These are phyloP conservation scores for Taeniopygia guttata DNA, from an alignment of 2,797 vertebrate species.

Conservation along the genomic window DNA sequence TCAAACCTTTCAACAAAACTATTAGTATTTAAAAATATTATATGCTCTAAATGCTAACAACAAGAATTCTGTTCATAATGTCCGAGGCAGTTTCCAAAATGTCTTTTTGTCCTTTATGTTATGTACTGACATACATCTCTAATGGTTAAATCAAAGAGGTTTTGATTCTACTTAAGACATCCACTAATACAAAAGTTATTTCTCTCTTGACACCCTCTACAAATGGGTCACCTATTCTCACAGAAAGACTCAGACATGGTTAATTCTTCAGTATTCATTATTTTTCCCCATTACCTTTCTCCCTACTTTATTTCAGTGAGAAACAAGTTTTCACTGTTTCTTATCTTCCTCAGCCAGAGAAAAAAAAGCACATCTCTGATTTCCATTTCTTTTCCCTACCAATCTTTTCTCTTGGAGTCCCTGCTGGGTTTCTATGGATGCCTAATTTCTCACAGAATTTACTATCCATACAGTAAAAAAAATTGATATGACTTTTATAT, in stretches of 20 bases:
- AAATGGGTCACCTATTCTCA: neutral
- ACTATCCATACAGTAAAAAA: neutral
- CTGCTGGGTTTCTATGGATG: neutral
- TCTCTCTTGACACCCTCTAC: neutral
- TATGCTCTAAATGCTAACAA: neutral
- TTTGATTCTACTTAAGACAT: neutral
- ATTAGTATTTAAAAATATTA: neutral
- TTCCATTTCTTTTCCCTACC: neutral
- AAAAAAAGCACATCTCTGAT: neutral
- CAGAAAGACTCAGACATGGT: neutral
- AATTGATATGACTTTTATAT: neutral
- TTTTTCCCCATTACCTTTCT: neutral
- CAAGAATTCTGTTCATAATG: neutral
- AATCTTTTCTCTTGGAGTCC: neutral
- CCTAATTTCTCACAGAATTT: neutral
- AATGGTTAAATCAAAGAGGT: neutral
- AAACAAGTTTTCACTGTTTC: neutral
- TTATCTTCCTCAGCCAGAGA: neutral
- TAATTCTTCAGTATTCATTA: accelerated
- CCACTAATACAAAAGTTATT: neutral
- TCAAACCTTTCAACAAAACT: neutral
- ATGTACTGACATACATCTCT: neutral
- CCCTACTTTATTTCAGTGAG: neutral
- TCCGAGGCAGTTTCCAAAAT: neutral
- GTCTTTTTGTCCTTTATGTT: neutral